Evolutionary conservation across 2,797 vertebrate species (phyloP).

Genomic region (Aplochiton taeniatus): DNA sequence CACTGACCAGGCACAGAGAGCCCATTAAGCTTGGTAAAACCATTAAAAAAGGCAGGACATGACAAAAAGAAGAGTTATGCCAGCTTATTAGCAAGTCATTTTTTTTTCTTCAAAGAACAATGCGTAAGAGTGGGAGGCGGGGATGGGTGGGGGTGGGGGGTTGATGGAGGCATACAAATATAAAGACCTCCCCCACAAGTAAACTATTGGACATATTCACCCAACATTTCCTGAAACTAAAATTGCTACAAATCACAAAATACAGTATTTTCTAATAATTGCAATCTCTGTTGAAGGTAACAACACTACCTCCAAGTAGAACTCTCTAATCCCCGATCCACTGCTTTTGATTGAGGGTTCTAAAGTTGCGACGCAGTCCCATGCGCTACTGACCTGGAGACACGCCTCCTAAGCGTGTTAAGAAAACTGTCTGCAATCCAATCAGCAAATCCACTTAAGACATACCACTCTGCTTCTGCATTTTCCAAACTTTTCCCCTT

Average conservation of each 20-base stretch:
- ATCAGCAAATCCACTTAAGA: constrained; percentile 48
- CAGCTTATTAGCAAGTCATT: constrained; percentile 71
- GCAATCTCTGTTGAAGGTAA: constrained; percentile 73
- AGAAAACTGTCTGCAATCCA: constrained; percentile 21
- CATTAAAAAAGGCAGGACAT: constrained; percentile 74
- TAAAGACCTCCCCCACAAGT: constrained; percentile 64
- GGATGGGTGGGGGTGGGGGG: constrained; percentile 28
- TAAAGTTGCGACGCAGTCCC: constrained; percentile 56
- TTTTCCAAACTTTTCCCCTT: constrained; percentile 40
- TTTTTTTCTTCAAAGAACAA: constrained; percentile 70
- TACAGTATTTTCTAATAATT: constrained; percentile 69
- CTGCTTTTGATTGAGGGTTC: constrained; percentile 18
- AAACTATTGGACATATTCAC: constrained; percentile 65
- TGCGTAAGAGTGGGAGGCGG: constrained; percentile 39
- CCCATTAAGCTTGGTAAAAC: constrained; percentile 76
- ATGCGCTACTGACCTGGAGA: constrained; percentile 52
- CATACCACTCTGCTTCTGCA: constrained; percentile 70
- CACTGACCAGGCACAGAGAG: constrained; percentile 62
- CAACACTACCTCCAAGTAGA: constrained; percentile 63
- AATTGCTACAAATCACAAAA: constrained; percentile 79
- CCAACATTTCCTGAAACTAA: constrained; percentile 67
- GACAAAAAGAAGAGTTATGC: constrained; percentile 62
- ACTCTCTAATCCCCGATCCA: not conserved
- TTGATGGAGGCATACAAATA: constrained; percentile 67
- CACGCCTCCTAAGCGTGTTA: constrained; percentile 26